Base-by-base conservation (phyloP, 2,888 invertebrate species). In the Frankliniella intonsa region DNA sequence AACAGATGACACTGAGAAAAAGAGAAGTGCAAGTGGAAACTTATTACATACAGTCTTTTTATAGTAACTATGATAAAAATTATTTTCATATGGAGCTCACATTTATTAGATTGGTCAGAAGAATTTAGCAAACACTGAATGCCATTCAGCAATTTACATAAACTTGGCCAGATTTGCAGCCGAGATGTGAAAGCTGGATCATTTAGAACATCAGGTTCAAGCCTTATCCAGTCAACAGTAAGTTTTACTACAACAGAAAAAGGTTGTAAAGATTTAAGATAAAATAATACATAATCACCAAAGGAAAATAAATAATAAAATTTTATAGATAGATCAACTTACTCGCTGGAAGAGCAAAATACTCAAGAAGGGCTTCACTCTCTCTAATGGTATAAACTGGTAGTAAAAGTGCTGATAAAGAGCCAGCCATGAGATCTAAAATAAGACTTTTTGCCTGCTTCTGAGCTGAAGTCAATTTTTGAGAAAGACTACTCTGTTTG, bases 81-180 rank as follows among this genome's bases (percentile, higher is more conserved):
- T 55, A 55, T 55, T 7, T 55, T 55, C 1, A 55, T 55, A 55
- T 17, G 80, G 65, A 83, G 89, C 90, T 89, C 87, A 93, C 91
- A 91, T 85, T 89, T 89, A 83, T 89, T 76, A 12, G 69, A 76
- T 25, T 76, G 69, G 25, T 76, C 69, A 25, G 25, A 22, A 22
- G 69, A 89, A 83, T 87, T 86, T 83, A 90, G 86, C 82, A 87
- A 89, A 83, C 86, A 87, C 85, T 92, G 92, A 81, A 94, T 89
- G 84, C 90, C 90, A 87, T 93, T 94, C 84, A 95, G 89, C n/a
- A 94, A 88, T 87, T 93, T 92, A 85, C 94, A 94, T 81, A 95
- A 89, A 86, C 94, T 93, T 12, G 93, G 93, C 95, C 95, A 95
- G 86, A 95, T 92, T 87, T 93, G 93, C 80, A 92, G 90, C 81